Evolutionary conservation across 2,113 vertebrate genomes (phyloP).

Genomic region (Onychostruthus taczanowskii): DNA sequence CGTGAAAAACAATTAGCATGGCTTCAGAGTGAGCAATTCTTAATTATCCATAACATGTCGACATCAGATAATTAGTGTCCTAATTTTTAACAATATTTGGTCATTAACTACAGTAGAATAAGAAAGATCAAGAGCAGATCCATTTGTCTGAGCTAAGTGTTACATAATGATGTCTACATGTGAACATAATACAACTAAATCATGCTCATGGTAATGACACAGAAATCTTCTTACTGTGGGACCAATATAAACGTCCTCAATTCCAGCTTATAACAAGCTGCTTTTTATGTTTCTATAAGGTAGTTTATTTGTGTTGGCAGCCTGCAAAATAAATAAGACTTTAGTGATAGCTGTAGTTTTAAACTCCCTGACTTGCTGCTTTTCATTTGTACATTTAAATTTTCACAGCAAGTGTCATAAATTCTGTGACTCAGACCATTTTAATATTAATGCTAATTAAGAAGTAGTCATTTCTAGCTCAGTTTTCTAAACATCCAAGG

Average conservation of each 20-base stretch:
- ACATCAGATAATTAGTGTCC: constrained; percentile 82
- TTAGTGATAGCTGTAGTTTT: not conserved
- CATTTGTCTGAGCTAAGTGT: constrained; percentile 44
- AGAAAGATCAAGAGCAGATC: constrained; percentile 43
- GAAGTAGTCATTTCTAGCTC: not conserved
- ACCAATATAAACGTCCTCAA: not conserved
- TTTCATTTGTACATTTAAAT: not conserved
- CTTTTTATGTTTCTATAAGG: not conserved
- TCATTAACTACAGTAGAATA: constrained; percentile 71
- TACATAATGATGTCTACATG: not conserved
- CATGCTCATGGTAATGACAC: not conserved
- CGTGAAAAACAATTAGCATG: constrained; percentile 76
- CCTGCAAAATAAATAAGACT: not conserved
- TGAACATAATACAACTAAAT: constrained; percentile 17
- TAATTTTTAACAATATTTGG: constrained; percentile 77
- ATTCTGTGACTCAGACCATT: not conserved
- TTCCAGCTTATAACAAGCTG: not conserved
- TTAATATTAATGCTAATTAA: not conserved
- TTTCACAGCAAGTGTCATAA: not conserved
- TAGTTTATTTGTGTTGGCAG: not conserved
- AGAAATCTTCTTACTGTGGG: not conserved
- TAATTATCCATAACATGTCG: constrained; percentile 82
- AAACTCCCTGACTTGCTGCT: not conserved
- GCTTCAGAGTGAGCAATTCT: constrained; percentile 69
- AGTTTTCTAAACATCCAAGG: not conserved